Percentiles rank a stretch among this genome's conserved stretches.
These are phyloP conservation scores for Tipula lateralis DNA, from an alignment of 2,888 invertebrate species.

Conservation along the genomic window DNA sequence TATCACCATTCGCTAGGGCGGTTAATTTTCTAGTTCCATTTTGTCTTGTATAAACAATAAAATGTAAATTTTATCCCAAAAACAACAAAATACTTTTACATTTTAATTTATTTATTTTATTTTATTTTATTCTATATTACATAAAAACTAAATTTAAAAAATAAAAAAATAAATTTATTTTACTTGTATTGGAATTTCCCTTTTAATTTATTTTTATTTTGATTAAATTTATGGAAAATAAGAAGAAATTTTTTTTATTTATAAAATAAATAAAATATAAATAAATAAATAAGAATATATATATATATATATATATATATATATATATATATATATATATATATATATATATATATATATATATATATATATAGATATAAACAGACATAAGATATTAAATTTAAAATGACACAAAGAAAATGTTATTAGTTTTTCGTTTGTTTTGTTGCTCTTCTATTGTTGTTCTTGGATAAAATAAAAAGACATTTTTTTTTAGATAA, in stretches of 20 bases:
- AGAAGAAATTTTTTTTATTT: neutral
- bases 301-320: too few species aligned
- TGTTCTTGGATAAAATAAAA: neutral
- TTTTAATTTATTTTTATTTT: conserved; percentile 11
- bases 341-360: neutral
- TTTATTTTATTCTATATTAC: neutral
- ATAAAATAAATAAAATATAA: neutral
- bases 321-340: neutral
- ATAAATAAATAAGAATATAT: neutral
- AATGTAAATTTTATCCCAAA: conserved; percentile 1
- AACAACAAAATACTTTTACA: neutral
- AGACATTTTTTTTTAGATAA: neutral
- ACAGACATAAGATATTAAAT: conserved; percentile 1
- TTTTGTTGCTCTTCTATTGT: neutral
- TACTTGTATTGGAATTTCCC: neutral
- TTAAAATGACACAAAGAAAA: conserved; percentile 21
- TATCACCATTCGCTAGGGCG: too few species aligned
- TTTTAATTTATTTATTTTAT: conserved; percentile 9
- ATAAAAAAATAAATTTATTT: neutral
- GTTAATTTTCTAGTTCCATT: neutral
- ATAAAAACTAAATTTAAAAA: neutral
- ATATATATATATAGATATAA: neutral
- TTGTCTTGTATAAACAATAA: neutral
- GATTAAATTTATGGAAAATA: conserved; percentile 19
- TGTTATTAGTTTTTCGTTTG: neutral